Evolutionary conservation across 2,113 vertebrate species (phyloP).

Genomic region (Dipodomys spectabilis): DNA sequence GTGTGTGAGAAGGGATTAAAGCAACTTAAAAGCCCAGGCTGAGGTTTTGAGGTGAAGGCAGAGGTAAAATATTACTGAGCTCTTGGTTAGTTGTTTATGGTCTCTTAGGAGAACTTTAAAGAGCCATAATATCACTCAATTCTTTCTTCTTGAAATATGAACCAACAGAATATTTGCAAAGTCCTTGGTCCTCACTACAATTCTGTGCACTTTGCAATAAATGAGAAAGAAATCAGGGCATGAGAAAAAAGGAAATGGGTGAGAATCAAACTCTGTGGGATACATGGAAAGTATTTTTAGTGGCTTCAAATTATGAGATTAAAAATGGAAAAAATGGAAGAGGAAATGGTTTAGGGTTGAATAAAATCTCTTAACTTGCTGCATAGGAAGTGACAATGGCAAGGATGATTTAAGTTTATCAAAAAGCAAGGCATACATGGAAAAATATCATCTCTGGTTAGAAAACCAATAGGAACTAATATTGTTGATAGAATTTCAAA

Average conservation of each 20-base stretch:
- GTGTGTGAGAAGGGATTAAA: neutral
- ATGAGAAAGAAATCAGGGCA: constrained; percentile 28
- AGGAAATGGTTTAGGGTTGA: constrained; percentile 39
- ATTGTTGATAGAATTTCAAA: neutral
- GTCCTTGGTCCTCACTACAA: neutral
- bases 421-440: neutral
- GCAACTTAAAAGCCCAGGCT: neutral
- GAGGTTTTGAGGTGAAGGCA: neutral
- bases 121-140: neutral
- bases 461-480: constrained; percentile 8
- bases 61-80: neutral
- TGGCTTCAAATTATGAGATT: constrained; percentile 55
- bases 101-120: constrained; percentile 17
- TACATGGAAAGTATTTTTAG: constrained; percentile 9
- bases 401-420: neutral
- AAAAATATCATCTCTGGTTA: constrained; percentile 21
- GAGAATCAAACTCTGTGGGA: neutral
- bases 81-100: neutral
- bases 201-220: constrained; percentile 43
- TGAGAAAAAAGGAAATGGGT: neutral
- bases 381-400: neutral
- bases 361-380: neutral
- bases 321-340: constrained; percentile 53
- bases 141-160: neutral
- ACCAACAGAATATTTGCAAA: neutral